A percentile compares a stretch with the other conserved stretches of the same genome.
These are phyloP conservation scores for Netelia inedita DNA, from an alignment of 2,888 invertebrate species.

Conservation along the genomic window DNA sequence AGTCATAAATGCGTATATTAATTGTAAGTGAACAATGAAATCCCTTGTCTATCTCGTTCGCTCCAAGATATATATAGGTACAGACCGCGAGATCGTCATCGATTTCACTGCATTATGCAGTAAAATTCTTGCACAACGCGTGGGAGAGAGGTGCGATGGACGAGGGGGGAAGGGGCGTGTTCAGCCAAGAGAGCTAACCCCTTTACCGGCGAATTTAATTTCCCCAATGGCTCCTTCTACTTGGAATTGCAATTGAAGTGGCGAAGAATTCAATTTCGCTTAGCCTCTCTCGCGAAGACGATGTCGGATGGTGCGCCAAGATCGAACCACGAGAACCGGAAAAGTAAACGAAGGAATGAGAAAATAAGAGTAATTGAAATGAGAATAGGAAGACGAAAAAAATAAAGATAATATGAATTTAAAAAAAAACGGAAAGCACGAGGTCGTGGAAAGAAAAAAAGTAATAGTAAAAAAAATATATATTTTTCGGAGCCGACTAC, in stretches of 20 bases:
- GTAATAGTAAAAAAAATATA: too few relatives aligned
- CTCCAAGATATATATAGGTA: too few relatives aligned
- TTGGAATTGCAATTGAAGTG: constrained; percentile 54
- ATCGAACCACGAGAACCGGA: neutral
- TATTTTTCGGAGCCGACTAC: neutral
- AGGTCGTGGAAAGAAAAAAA: too few relatives aligned
- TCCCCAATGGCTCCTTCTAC: constrained; percentile 57
- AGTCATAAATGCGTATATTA: too few relatives aligned
- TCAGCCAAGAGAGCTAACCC: constrained; percentile 40
- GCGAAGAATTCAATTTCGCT: constrained; percentile 57
- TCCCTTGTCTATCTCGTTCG: too few relatives aligned
- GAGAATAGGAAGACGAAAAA: neutral
- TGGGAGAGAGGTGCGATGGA: constrained; percentile 1
- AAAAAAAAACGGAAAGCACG: too few relatives aligned
- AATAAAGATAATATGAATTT: too few relatives aligned
- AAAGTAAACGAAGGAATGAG: neutral
- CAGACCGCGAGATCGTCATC: constrained; percentile 22
- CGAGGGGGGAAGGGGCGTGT: neutral
- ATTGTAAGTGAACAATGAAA: too few relatives aligned
- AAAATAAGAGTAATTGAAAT: constrained; percentile 8
- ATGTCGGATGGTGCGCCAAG: constrained; percentile 1
- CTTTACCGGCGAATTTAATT: constrained; percentile 59
- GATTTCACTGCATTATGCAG: constrained; percentile 41
- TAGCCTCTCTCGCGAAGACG: constrained; percentile 17
- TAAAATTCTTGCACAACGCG: constrained; percentile 10